Evolutionary conservation across 2,113 vertebrate species (phyloP).

Genomic region (Maccullochella peelii): DNA sequence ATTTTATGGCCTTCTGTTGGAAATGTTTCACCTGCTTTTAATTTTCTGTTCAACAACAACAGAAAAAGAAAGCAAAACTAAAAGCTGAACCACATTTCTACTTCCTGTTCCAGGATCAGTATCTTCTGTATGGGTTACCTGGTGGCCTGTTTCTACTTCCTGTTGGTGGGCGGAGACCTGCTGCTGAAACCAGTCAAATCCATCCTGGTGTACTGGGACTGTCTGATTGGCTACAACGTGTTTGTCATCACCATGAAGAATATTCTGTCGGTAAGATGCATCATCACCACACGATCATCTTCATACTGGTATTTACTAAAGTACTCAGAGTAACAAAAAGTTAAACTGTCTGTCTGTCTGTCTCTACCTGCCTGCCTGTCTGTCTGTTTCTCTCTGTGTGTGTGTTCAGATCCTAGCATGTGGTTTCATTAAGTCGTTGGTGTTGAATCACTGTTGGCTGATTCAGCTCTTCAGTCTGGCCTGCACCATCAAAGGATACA

Average conservation of each 20-base stretch:
- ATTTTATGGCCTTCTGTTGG: no score
- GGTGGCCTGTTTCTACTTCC: constrained; percentile 96
- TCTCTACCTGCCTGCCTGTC: background rate
- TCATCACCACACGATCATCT: background rate
- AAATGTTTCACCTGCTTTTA: no score
- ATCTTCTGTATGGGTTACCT: constrained; percentile 98
- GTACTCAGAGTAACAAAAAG: background rate
- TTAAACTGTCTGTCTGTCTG: background rate
- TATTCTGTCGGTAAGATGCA: constrained; percentile 87
- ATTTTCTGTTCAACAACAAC: no score
- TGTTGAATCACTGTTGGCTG: constrained; percentile 93
- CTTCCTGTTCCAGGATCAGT: constrained; percentile 86
- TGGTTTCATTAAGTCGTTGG: constrained; percentile 91
- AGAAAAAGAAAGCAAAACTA: no score
- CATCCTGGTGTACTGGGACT: constrained; percentile 95
- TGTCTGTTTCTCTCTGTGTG: background rate
- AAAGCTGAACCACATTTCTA: background rate
- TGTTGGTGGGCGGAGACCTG: constrained; percentile 95
- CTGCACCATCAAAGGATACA: constrained; percentile 96
- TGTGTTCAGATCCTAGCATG: constrained; percentile 91
- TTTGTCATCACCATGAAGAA: constrained; percentile 99
- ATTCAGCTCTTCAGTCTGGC: constrained; percentile 96
- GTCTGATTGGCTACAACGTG: constrained; percentile 95
- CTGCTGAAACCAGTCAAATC: constrained; percentile 92
- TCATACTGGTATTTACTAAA: background rate